These are phyloP conservation scores for Metellina segmentata DNA, from an alignment of 2,888 invertebrate genomes.

Conservation along the genomic window DNA sequence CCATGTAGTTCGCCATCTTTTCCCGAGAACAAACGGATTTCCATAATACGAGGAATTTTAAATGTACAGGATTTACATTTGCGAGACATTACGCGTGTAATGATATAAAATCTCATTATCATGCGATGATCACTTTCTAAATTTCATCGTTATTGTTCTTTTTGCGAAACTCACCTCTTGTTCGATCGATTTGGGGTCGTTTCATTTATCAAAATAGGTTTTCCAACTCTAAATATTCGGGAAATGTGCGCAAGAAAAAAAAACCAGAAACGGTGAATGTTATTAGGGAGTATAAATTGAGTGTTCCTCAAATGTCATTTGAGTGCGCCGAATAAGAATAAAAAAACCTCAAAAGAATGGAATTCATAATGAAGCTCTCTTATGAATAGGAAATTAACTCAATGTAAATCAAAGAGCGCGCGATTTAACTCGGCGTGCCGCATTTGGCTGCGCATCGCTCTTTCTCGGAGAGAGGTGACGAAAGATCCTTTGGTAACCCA, in stretches of 20 bases:
- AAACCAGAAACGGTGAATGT: not conserved
- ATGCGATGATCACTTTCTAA: not conserved
- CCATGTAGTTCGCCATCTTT: not conserved
- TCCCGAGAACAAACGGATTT: not conserved
- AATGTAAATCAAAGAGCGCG: not conserved
- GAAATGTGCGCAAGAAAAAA: not conserved
- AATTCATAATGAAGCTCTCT: constrained; percentile 43
- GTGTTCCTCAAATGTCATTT: constrained; percentile 20
- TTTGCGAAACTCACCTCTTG: too few species aligned
- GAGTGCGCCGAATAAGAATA: not conserved
- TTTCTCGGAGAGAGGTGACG: constrained; percentile 50
- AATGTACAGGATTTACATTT: not conserved
- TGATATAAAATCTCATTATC: constrained; percentile 1
- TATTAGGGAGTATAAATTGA: constrained; percentile 22
- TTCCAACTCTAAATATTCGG: not conserved
- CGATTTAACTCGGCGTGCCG: not conserved
- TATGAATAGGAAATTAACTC: constrained; percentile 20
- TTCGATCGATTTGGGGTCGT: too few species aligned
- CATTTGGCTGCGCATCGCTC: constrained; percentile 53
- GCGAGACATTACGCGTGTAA: not conserved
- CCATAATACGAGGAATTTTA: not conserved
- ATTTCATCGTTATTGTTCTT: not conserved
- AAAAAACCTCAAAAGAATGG: constrained; percentile 12
- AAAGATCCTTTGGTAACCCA: constrained; percentile 71
- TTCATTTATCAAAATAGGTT: too few species aligned